Evolutionary conservation across 1,140 invertebrate species (phyloP).

Genomic region (Macrocentrus cingulum): DNA sequence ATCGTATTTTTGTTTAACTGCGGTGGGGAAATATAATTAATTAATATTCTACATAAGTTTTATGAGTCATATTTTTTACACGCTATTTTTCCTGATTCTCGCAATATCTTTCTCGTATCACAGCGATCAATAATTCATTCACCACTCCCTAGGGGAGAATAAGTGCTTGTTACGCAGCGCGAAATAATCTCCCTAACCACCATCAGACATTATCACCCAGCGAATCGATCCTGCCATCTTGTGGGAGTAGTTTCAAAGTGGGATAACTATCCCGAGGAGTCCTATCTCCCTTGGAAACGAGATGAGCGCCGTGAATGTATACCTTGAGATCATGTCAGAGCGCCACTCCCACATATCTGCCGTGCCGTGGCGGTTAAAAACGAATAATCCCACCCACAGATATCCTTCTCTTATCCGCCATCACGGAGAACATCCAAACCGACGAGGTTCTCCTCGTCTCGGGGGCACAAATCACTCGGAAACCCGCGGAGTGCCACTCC

Average conservation of each 20-base stretch:
- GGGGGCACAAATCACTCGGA: constrained; percentile 44
- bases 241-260: constrained; percentile 10
- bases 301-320: background rate
- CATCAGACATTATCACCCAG: background rate
- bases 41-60: too few relatives aligned
- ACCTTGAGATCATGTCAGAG: background rate
- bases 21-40: too few relatives aligned
- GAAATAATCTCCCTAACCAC: background rate
- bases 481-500: constrained; percentile 27
- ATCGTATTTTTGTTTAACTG: too few relatives aligned
- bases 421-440: constrained; percentile 10
- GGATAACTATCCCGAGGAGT: constrained; percentile 18
- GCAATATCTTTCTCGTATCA: background rate
- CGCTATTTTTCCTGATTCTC: background rate
- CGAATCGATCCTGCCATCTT: constrained; percentile 20
- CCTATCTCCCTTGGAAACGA: background rate
- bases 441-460: constrained; percentile 27
- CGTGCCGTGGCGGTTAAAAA: constrained; percentile 23
- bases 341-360: constrained; percentile 38
- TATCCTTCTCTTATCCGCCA: constrained; percentile 24
- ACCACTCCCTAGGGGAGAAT: background rate
- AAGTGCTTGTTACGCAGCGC: background rate
- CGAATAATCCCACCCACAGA: constrained; percentile 36
- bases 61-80: background rate
- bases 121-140: constrained; percentile 8